phyloP scores from a whole-genome alignment of 2,797 vertebrate genomes.

The Erpetoichthys calabaricus region DNA sequence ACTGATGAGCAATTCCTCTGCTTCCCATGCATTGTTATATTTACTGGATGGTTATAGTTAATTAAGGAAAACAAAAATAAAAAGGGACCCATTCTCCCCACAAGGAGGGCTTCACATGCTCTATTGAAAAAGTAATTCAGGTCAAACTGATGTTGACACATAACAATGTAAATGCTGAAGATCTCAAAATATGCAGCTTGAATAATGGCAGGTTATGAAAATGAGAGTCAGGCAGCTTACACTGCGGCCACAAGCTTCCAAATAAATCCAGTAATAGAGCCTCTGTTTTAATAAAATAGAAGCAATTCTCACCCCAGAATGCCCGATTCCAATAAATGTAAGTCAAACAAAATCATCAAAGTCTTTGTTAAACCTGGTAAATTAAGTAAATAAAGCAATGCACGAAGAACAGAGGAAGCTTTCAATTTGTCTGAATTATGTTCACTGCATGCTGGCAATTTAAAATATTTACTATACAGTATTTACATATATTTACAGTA shows the following conservation, averaged over 20 bases:
- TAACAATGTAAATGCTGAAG: slow-evolving; percentile 1
- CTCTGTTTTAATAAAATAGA: too few relatives aligned
- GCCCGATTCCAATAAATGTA: too few relatives aligned
- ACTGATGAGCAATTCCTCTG: slow-evolving; percentile 90
- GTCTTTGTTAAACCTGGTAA: too few relatives aligned
- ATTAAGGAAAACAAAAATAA: slow-evolving; percentile 31
- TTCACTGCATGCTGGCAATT: slow-evolving; percentile 34
- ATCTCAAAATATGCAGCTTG: slow-evolving; percentile 3
- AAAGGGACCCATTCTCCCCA: slow-evolving; percentile 17
- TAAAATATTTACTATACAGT: slow-evolving; percentile 58
- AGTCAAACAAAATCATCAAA: too few relatives aligned
- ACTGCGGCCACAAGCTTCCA: too few relatives aligned
- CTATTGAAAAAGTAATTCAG: slow-evolving; percentile 1
- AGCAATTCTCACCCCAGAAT: too few relatives aligned
- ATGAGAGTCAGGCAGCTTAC: not conserved
- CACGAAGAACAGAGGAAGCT: too few relatives aligned
- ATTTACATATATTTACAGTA: too few relatives aligned
- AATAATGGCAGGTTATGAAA: slow-evolving; percentile 1
- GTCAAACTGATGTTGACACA: slow-evolving; percentile 4
- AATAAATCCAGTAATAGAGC: too few relatives aligned
- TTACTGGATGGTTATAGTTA: slow-evolving; percentile 49
- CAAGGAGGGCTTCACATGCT: not conserved
- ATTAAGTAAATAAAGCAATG: too few relatives aligned
- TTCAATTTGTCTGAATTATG: too few relatives aligned
- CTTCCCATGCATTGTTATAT: slow-evolving; percentile 62